These are phyloP conservation scores for Drosophila aff. DNA, from an alignment of 1,140 invertebrate genomes.

Conservation along the genomic window DNA sequence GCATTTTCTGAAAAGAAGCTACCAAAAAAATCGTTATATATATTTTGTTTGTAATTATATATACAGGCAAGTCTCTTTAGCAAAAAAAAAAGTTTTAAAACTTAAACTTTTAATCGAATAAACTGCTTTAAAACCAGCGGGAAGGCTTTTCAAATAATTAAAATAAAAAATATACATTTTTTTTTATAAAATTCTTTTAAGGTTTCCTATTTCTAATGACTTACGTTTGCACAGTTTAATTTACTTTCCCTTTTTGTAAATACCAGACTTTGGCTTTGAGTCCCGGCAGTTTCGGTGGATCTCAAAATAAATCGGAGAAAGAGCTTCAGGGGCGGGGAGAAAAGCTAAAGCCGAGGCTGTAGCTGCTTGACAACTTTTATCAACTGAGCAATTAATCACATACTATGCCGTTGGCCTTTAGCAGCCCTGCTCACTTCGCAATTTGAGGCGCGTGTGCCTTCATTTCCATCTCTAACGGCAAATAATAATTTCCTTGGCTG, in stretches of 20 bases:
- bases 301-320: slow-evolving; percentile 39
- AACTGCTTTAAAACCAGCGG: not conserved
- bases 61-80: not conserved
- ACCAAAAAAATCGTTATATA: not conserved
- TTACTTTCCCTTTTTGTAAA: slow-evolving; percentile 55
- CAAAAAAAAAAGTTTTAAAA: not conserved
- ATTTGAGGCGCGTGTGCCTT: slow-evolving; percentile 58
- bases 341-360: slow-evolving; percentile 4
- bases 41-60: not conserved
- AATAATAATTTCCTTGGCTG: slow-evolving; percentile 45
- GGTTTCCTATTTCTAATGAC: no score
- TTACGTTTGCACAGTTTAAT: not conserved
- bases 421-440: slow-evolving; percentile 3
- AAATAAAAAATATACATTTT: not conserved
- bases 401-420: slow-evolving; percentile 41
- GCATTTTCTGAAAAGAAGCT: slow-evolving; percentile 33
- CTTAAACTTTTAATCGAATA: not conserved
- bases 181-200: not conserved
- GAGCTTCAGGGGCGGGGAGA: slow-evolving; percentile 3
- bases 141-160: not conserved
- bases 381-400: slow-evolving; percentile 64
- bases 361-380: slow-evolving; percentile 42
- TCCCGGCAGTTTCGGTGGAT: slow-evolving; percentile 36
- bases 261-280: slow-evolving; percentile 8
- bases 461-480: slow-evolving; percentile 56